phyloP scores from a whole-genome alignment of 2,797 vertebrate species.

The Tokudaia tokunoshimensis region DNA sequence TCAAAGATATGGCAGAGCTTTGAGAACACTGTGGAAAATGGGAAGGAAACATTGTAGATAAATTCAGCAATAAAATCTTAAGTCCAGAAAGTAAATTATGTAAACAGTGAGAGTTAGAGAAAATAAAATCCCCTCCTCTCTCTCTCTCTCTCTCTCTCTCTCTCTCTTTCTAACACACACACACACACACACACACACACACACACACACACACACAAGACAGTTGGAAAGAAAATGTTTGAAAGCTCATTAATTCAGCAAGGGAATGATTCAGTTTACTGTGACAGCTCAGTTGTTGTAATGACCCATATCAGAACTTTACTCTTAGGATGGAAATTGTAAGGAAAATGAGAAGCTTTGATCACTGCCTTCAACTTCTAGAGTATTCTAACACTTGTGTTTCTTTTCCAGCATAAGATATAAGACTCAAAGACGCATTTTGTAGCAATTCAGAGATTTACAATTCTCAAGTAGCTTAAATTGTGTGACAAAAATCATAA shows the following conservation, averaged over 20 bases:
- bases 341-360: background rate
- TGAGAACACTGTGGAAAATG: background rate
- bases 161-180: no score
- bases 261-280: background rate
- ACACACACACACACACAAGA: background rate
- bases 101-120: background rate
- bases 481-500: slow-evolving; percentile 3
- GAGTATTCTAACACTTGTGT: background rate
- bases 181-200: background rate
- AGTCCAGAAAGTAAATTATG: background rate
- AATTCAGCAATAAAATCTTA: background rate
- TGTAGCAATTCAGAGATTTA: background rate
- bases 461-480: background rate
- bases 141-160: background rate
- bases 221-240: background rate
- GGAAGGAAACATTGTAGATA: background rate
- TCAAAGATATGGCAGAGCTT: no score
- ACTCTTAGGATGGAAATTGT: background rate
- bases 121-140: background rate
- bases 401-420: background rate
- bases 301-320: background rate
- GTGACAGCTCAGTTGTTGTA: background rate
- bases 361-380: background rate
- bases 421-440: slow-evolving; percentile 9
- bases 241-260: background rate